Conservation (phyloP, 2,797 vertebrate species). For the Xenopus petersii region DNA sequence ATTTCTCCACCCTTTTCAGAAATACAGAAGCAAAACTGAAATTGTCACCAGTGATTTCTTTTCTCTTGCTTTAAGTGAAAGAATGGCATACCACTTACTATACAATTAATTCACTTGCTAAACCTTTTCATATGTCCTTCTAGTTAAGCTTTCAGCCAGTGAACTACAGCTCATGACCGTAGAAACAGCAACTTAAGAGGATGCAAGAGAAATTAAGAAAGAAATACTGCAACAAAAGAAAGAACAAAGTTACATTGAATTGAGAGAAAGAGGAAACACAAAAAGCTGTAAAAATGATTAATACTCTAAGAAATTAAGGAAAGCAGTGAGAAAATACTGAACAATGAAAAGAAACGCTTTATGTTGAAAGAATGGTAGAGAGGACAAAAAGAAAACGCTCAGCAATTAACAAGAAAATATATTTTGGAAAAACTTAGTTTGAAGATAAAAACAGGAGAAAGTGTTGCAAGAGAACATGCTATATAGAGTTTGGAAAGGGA, state of each 20-base stretch:
- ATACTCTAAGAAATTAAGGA: background rate
- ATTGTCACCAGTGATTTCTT: no score
- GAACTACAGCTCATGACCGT: slow-evolving; percentile 33
- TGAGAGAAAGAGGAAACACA: background rate
- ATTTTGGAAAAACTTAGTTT: no score
- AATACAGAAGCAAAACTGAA: no score
- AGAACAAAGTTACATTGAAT: background rate
- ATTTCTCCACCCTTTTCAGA: no score
- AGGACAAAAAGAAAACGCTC: no score
- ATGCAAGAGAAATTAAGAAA: background rate
- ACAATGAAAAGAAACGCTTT: no score
- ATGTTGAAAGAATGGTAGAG: no score
- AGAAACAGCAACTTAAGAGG: slow-evolving; percentile 16
- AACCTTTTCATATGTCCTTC: background rate
- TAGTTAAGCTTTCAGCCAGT: slow-evolving; percentile 32
- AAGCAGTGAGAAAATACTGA: background rate
- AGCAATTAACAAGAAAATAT: no score
- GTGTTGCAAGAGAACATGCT: no score
- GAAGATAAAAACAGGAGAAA: no score
- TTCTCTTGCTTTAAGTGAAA: no score
- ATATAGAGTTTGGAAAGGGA: no score
- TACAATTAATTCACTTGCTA: background rate
- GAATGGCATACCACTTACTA: slow-evolving; percentile 2
- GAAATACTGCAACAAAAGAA: background rate
- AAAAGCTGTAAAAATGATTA: background rate